Percentiles rank a stretch among this genome's conserved stretches.
phyloP scores from a whole-genome alignment of 2,888 invertebrate genomes.

The Teinopalpus imperialis region DNA sequence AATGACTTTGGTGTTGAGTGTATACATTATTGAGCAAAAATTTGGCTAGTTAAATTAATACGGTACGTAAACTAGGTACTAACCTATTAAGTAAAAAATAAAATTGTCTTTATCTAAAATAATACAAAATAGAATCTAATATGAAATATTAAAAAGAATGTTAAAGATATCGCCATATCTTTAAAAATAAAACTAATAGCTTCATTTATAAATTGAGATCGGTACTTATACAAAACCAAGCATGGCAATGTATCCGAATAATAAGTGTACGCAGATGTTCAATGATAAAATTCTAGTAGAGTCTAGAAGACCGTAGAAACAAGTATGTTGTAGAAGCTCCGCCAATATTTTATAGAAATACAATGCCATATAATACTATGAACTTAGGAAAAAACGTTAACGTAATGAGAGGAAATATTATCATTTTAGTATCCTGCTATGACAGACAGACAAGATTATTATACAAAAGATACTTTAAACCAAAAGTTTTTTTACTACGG shows the following conservation, averaged over 20 bases:
- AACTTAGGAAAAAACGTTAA: no score
- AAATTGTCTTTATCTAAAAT: constrained; percentile 71
- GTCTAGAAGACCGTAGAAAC: no score
- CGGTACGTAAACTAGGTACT: constrained; percentile 61
- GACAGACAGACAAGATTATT: no score
- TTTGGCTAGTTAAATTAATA: constrained; percentile 78
- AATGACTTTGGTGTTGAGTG: constrained; percentile 81
- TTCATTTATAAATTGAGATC: constrained; percentile 78
- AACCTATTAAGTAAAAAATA: constrained; percentile 62
- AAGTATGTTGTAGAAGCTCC: no score
- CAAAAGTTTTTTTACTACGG: no score
- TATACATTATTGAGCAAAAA: constrained; percentile 80
- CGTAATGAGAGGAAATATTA: no score
- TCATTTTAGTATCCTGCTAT: no score
- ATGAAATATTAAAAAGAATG: constrained; percentile 58
- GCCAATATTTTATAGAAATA: no score
- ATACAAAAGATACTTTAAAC: no score
- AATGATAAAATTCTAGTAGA: background rate
- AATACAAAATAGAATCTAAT: constrained; percentile 57
- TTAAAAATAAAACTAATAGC: constrained; percentile 69
- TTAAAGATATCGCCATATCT: constrained; percentile 53
- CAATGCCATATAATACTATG: no score
- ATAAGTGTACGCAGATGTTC: background rate
- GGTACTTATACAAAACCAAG: constrained; percentile 52
- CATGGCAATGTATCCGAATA: constrained; percentile 19